These are phyloP conservation scores for Acronicta aceris DNA, from an alignment of 2,888 invertebrate genomes.

Conservation along the genomic window DNA sequence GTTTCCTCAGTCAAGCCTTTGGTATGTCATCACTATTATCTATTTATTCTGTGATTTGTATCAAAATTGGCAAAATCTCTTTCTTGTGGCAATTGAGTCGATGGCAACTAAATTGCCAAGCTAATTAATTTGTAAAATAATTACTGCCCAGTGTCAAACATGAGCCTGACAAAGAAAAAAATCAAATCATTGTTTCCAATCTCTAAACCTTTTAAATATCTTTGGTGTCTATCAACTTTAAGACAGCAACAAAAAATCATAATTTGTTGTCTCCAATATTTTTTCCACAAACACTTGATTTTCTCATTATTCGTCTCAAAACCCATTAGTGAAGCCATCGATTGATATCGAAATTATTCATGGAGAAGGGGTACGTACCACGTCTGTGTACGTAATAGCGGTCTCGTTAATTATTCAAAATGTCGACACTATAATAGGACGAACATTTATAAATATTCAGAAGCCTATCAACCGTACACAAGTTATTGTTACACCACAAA, in stretches of 20 bases:
- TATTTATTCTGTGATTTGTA: no score
- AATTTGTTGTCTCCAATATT: background rate
- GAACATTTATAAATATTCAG: conserved; percentile 83
- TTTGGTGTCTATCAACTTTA: no score
- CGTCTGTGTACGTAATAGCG: conserved; percentile 70
- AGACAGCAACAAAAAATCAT: background rate
- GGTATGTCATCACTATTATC: no score
- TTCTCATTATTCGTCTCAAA: conserved; percentile 57
- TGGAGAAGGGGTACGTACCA: conserved; percentile 52
- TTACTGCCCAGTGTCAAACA: no score
- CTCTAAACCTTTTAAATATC: no score
- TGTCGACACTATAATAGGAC: conserved; percentile 83
- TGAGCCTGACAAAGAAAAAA: no score
- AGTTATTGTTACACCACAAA: conserved; percentile 54
- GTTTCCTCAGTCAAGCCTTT: no score
- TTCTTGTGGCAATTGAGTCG: no score
- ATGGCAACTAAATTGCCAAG: no score
- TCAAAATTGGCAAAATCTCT: no score
- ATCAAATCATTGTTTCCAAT: no score
- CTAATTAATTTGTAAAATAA: no score
- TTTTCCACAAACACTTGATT: conserved; percentile 39
- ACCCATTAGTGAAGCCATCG: conserved; percentile 57
- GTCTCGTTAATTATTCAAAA: conserved; percentile 84
- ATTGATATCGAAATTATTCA: conserved; percentile 69
- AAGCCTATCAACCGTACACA: conserved; percentile 63